Evolutionary conservation across 2,113 vertebrate genomes (phyloP).

Genomic region (Galeopterus variegatus): DNA sequence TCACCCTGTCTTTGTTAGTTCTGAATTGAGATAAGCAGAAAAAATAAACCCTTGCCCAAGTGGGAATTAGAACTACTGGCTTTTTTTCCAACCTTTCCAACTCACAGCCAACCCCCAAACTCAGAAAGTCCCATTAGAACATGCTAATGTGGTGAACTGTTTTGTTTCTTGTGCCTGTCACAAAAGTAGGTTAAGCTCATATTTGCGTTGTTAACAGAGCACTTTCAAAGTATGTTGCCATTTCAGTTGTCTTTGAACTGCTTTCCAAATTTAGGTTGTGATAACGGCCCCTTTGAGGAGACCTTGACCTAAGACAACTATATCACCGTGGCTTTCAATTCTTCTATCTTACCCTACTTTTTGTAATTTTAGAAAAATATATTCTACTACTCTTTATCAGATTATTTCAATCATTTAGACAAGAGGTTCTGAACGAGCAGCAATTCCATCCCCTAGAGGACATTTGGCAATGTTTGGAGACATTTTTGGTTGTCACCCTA

Average conservation of each 20-base stretch:
- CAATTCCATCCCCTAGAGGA: neutral
- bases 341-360: neutral
- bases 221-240: conserved; percentile 10
- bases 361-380: neutral
- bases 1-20: conserved; percentile 65
- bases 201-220: conserved; percentile 45
- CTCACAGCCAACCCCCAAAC: neutral
- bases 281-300: neutral
- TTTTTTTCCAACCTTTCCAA: neutral
- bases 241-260: conserved; percentile 40
- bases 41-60: conserved; percentile 68
- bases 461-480: neutral
- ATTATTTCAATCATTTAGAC: neutral
- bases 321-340: neutral
- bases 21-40: conserved; percentile 74
- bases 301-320: conserved; percentile 51
- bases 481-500: neutral
- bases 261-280: conserved; percentile 28
- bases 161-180: neutral
- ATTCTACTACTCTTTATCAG: neutral
- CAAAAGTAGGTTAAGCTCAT: conserved; percentile 60
- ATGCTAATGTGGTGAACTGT: neutral
- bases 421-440: neutral
- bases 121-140: neutral
- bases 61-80: neutral